Base-by-base conservation (phyloP, 2,113 vertebrate genomes). In the Siphamia tubifer region DNA sequence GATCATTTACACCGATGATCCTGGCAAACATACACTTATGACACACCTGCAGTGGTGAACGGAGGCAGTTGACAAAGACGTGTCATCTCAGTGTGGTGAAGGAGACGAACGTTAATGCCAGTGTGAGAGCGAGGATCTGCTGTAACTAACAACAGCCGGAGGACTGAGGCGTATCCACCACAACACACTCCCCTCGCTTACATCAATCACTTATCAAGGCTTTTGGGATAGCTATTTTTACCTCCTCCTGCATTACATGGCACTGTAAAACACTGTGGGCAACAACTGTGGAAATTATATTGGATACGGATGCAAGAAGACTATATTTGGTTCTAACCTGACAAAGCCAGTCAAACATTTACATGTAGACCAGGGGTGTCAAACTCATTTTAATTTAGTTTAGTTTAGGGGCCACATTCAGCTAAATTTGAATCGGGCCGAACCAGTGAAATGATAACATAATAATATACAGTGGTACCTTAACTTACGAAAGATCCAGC, bases 181-280 rank as follows among this genome's bases (percentile, higher is more conserved):
- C 56, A 86, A 82, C 83, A 87, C 17, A 6, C 63, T 76, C 80
- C 54, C 71, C 20, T 13, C 21, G 9, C 73, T 39, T 74, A 68
- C 84, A 71, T 91, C 88, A 86, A 89, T 92, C 91, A 86, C 66
- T 77, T 86, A 86, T 68, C 81, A 70, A 79, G 77, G 80, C 81
- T 85, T 83, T 85, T 66, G 49, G 49, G 34, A 28, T 23, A 10
- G 21, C 87, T 92, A 92, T 92, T 92, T 90, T 82, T 92, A 91
- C 25, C 15, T 5, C 54, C 1, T 25, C 34, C 45, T 66, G 78
- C 48, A 66, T 74, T 66, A 31, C 66, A 80, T 79, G 77, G 77
- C 61, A 66, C 54, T 21, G 47, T 25, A 39, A 42, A 68, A 56
- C 53, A 80, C 76, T 58, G 64, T 53, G 57, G 63, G 51, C 71